Conservation (phyloP, 2,113 vertebrate genomes). For the Malurus elegans region DNA sequence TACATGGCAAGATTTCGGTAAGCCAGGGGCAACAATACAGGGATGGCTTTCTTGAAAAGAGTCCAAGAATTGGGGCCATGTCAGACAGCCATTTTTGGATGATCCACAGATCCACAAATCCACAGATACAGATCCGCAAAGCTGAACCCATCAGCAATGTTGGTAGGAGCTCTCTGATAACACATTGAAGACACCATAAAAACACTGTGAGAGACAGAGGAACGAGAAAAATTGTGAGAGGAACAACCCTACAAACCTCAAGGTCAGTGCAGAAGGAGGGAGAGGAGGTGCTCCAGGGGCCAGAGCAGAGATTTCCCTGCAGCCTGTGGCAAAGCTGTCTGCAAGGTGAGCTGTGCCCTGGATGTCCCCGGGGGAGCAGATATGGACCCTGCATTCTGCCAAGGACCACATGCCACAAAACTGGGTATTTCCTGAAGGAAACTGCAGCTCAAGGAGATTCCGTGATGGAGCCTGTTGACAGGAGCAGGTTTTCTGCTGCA, state of each 20-base stretch:
- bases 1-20: not conserved
- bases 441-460: not conserved
- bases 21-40: not conserved
- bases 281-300: fast-evolving
- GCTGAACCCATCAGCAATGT: not conserved
- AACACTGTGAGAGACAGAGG: not conserved
- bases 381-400: fast-evolving
- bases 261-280: not conserved
- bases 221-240: not conserved
- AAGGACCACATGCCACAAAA: not conserved
- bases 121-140: not conserved
- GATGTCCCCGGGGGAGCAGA: not conserved
- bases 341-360: not conserved
- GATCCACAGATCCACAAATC: not conserved
- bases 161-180: not conserved
- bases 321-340: not conserved
- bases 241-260: not conserved
- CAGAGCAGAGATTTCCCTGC: not conserved
- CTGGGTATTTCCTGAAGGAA: not conserved
- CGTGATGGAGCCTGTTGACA: not conserved
- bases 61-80: fast-evolving
- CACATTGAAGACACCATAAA: not conserved
- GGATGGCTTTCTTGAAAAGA: not conserved
- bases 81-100: not conserved
- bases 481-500: not conserved